Evolutionary conservation across 2,888 invertebrate species (phyloP).

Genomic region (Caenorhabditis drosophilae): DNA sequence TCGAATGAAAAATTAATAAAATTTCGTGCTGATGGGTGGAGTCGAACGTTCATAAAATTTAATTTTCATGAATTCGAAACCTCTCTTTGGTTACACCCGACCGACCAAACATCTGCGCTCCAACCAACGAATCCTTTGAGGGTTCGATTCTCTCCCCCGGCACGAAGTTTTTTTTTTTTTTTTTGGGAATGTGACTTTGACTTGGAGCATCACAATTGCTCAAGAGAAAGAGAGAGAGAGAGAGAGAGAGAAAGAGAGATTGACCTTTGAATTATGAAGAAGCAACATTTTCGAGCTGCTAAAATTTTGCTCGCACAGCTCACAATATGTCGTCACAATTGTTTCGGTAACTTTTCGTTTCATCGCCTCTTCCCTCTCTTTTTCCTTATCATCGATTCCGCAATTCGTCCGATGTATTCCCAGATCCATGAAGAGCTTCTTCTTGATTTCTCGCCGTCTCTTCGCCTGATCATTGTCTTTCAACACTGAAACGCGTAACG

Average conservation of each 20-base stretch:
- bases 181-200: too few relatives aligned
- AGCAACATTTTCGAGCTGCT: slow-evolving; percentile 33
- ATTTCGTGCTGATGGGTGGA: too few relatives aligned
- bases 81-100: not conserved
- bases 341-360: slow-evolving; percentile 31
- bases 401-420: slow-evolving; percentile 29
- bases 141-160: too few relatives aligned
- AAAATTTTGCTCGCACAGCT: slow-evolving; percentile 31
- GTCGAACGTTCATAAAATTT: too few relatives aligned
- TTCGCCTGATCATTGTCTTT: slow-evolving; percentile 16
- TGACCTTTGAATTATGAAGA: slow-evolving; percentile 19
- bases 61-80: too few relatives aligned
- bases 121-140: too few relatives aligned
- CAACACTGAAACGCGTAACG: slow-evolving; percentile 10
- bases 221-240: too few relatives aligned
- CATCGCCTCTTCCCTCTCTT: slow-evolving; percentile 30
- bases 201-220: too few relatives aligned
- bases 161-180: too few relatives aligned
- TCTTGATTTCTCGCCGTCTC: slow-evolving; percentile 24
- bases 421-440: slow-evolving; percentile 34
- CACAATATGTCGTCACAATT: slow-evolving; percentile 33
- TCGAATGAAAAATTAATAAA: too few relatives aligned
- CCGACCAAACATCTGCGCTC: not conserved
- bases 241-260: not conserved
- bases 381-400: slow-evolving; percentile 31